Conservation (phyloP, 2,888 invertebrate genomes). For the Chrysolina oricalcia region DNA sequence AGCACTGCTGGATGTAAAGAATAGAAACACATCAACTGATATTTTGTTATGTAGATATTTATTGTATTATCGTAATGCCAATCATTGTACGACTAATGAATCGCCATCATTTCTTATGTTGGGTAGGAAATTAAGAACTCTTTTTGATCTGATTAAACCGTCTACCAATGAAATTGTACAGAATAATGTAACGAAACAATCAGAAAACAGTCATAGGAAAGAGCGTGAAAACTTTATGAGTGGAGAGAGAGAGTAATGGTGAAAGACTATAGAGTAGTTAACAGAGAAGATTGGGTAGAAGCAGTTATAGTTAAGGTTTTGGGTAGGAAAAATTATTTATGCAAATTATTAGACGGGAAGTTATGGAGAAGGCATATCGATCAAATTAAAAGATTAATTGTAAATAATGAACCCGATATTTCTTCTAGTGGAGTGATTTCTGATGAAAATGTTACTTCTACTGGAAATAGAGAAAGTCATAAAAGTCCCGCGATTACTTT, state of each 20-base stretch:
- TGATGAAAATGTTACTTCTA: too few relatives aligned
- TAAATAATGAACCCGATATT: too few relatives aligned
- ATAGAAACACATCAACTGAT: not conserved
- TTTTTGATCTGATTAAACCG: not conserved
- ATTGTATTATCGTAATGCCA: too few relatives aligned
- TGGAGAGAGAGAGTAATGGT: slow-evolving; percentile 9
- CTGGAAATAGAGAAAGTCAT: too few relatives aligned
- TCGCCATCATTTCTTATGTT: too few relatives aligned
- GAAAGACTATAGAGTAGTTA: not conserved
- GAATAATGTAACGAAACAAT: too few relatives aligned
- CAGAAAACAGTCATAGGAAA: too few relatives aligned
- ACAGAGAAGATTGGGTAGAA: not conserved
- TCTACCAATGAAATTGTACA: not conserved
- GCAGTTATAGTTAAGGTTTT: not conserved
- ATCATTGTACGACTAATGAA: too few relatives aligned
- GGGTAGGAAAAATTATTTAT: not conserved
- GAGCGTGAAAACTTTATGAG: slow-evolving; percentile 1
- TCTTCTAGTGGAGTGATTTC: too few relatives aligned
- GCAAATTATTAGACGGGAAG: too few relatives aligned
- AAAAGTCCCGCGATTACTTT: too few relatives aligned
- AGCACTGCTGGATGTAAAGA: not conserved
- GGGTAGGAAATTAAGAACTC: too few relatives aligned
- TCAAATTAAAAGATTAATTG: not conserved
- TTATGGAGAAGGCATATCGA: slow-evolving; percentile 3
- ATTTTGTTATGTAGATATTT: not conserved